Conservation (phyloP, 2,113 vertebrate species). For the Ctenomys sociabilis region DNA sequence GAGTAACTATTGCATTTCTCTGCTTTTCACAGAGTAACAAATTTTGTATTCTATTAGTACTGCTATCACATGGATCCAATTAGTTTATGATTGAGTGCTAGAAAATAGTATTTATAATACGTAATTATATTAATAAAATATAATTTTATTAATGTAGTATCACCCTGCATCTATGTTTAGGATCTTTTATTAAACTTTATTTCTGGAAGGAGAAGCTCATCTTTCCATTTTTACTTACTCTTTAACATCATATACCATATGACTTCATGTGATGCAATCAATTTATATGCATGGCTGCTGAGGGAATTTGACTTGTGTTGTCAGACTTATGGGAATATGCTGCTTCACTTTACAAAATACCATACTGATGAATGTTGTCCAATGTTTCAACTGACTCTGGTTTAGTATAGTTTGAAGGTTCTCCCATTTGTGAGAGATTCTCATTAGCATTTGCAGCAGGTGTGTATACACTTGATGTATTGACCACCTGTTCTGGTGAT, state of each 20-base stretch:
- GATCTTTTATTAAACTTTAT: neutral
- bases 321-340: neutral
- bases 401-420: neutral
- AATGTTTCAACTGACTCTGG: neutral
- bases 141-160: too few relatives aligned
- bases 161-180: neutral
- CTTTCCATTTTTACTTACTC: neutral
- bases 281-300: neutral
- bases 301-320: neutral
- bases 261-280: rapidly evolving
- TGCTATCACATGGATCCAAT: neutral
- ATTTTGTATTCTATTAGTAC: neutral
- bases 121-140: neutral
- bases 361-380: neutral
- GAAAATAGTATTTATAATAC: neutral
- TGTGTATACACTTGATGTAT: neutral
- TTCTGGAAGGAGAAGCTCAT: neutral
- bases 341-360: neutral
- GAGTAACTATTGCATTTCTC: neutral
- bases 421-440: neutral
- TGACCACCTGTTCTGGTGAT: neutral
- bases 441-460: neutral
- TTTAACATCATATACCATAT: neutral
- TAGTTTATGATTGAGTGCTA: neutral
- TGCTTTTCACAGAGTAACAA: neutral